A percentile compares a stretch with the other conserved stretches of the same genome.
Evolutionary conservation across 1,140 invertebrate genomes (phyloP).

Genomic region (Trypoxylus dichotomus): DNA sequence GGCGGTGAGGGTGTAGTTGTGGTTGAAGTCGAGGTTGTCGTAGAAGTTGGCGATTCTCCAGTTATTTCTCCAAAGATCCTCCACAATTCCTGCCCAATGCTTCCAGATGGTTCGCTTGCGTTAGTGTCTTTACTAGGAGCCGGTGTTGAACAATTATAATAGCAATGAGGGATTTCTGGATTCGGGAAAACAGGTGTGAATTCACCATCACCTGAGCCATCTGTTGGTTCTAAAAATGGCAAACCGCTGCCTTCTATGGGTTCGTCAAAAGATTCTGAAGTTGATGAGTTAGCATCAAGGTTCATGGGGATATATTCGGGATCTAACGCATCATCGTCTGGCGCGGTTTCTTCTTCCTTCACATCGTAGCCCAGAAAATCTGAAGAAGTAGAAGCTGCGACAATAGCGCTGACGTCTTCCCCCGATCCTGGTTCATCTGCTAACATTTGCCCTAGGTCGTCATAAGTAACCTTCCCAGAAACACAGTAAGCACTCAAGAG

Average conservation of each 20-base stretch:
- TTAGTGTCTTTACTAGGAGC: slow-evolving; percentile 49
- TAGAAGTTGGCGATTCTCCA: neutral
- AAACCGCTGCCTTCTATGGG: neutral
- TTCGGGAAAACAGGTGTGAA: neutral
- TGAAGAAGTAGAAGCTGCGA: neutral
- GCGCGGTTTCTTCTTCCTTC: neutral
- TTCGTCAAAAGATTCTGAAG: neutral
- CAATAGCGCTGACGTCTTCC: slow-evolving; percentile 6
- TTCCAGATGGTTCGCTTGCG: neutral
- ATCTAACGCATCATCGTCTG: slow-evolving; percentile 8
- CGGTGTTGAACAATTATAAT: slow-evolving; percentile 46
- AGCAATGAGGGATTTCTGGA: slow-evolving; percentile 40
- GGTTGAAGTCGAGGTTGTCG: neutral
- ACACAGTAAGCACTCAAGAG: slow-evolving; percentile 29
- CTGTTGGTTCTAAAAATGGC: neutral
- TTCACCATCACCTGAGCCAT: slow-evolving; percentile 12
- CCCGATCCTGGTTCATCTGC: slow-evolving; percentile 33
- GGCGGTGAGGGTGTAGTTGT: too few species aligned
- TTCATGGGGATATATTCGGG: neutral
- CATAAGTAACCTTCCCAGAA: neutral
- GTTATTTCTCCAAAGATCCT: neutral
- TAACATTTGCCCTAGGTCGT: slow-evolving; percentile 32
- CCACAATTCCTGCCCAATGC: neutral
- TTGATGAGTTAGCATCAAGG: neutral
- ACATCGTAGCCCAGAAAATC: neutral